Evolutionary conservation across 2,888 invertebrate genomes (phyloP).

Genomic region (Hydropsyche betteni): DNA sequence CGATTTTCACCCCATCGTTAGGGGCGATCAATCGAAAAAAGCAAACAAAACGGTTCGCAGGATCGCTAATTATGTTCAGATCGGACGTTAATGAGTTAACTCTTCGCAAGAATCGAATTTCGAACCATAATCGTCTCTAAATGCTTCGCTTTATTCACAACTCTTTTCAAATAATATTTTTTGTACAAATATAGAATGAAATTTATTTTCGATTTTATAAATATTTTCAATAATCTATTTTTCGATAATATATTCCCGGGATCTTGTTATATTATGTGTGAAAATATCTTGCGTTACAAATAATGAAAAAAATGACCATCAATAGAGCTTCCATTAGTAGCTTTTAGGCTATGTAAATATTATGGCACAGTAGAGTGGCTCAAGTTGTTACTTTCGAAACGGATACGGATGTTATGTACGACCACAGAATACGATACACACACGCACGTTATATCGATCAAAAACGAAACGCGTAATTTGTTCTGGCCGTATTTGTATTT

Average conservation of each 20-base stretch:
- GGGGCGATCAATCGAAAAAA: constrained; percentile 35
- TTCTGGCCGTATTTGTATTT: too few species aligned
- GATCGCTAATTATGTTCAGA: constrained; percentile 42
- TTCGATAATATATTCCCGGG: constrained; percentile 18
- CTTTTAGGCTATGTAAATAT: constrained; percentile 44
- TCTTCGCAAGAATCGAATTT: neutral
- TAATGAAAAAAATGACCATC: constrained; percentile 19
- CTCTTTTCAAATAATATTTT: neutral
- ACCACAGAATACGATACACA: neutral
- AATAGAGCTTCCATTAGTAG: constrained; percentile 34
- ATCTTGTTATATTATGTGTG: constrained; percentile 15
- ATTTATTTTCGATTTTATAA: neutral
- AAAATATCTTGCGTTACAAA: constrained; percentile 2
- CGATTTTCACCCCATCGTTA: constrained; percentile 6
- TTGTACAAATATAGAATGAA: neutral
- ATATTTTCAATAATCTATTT: constrained; percentile 5
- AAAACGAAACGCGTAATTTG: neutral
- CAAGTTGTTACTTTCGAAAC: constrained; percentile 26
- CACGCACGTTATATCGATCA: neutral
- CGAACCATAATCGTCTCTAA: too few species aligned
- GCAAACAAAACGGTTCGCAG: constrained; percentile 38
- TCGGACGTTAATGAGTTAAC: constrained; percentile 24
- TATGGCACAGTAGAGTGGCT: constrained; percentile 33
- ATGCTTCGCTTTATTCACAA: neutral
- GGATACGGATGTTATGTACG: constrained; percentile 16